Base-by-base conservation (phyloP, 2,113 vertebrate species). In the Chlorodrepanis virens region DNA sequence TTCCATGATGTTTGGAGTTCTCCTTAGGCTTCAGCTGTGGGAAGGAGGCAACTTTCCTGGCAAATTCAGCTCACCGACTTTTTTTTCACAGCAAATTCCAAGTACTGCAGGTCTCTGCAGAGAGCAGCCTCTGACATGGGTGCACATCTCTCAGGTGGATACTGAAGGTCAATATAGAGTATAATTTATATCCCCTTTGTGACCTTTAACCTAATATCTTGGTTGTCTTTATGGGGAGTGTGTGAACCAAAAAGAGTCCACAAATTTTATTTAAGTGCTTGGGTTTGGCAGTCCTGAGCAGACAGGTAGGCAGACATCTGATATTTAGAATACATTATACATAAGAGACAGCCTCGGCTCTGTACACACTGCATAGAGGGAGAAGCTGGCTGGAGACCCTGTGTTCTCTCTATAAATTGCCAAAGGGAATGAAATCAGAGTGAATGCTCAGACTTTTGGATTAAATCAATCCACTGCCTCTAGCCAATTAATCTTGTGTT, bases 401-500 rank as follows among this genome's bases (percentile, higher is more conserved):
- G 27, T n/a, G 37, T 78, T 90, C 52, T 82, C 15, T 77, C 47
- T 75, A 17, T 68, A 90, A 93, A 93, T 81, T 90, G 82, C 71
- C 47, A 83, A 70, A 93, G 68, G 50, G 85, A 93, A 91, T 6
- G 15, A 95, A 92, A 90, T 92, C 71, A 63, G 54, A 90, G 59
- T 77, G 86, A 95, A 77, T 59, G 42, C 47, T 75, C 47, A 90
- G 82, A 64, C 22, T 88, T 94, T 77, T 78, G 83, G 68, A 96
- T 95, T 88, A 68, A 93, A 86, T 96, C 63, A 90, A 76, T 81
- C 82, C 45, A 56, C 67, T 88, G 70, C 64, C n/a, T 71, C 67
- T 92, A 71, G 39, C 22, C 67, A 96, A 67, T 78, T 40, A 68
- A 77, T 85, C 71, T 90, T 91, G 19, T 77, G 47, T 80, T 96